Evolutionary conservation across 1,140 invertebrate species (phyloP).

Genomic region (Danaus melanippus): DNA sequence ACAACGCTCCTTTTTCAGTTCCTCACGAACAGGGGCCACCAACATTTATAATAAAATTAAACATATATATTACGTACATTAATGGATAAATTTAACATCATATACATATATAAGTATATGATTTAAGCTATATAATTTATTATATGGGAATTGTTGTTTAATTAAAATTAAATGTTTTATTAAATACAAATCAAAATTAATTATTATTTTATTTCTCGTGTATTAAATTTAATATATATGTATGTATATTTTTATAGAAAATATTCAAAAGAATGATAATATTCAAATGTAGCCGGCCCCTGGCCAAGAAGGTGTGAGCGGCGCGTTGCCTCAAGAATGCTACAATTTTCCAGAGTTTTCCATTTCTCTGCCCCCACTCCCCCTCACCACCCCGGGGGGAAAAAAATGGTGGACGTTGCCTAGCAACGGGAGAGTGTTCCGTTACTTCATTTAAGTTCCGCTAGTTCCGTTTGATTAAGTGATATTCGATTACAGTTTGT

Average conservation of each 20-base stretch:
- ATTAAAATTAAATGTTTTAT: too few relatives aligned
- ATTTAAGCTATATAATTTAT: too few relatives aligned
- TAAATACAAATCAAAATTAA: too few relatives aligned
- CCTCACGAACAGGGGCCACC: conserved; percentile 26
- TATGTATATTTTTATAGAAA: conserved; percentile 6
- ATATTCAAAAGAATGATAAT: conserved; percentile 8
- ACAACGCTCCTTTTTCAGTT: conserved; percentile 66
- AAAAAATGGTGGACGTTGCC: conserved; percentile 57
- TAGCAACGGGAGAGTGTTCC: conserved; percentile 31
- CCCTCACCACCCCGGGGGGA: conserved; percentile 20
- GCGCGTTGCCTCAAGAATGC: conserved; percentile 69
- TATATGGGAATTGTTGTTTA: too few relatives aligned
- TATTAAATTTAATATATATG: too few relatives aligned
- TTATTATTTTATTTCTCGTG: too few relatives aligned
- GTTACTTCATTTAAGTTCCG: conserved; percentile 8
- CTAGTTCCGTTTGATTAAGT: too few relatives aligned
- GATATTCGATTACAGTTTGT: too few relatives aligned
- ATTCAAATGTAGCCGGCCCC: conserved; percentile 39
- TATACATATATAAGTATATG: too few relatives aligned
- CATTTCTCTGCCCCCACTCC: conserved; percentile 52
- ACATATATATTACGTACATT: too few relatives aligned
- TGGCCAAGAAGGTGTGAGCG: conserved; percentile 64
- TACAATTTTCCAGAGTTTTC: conserved; percentile 72
- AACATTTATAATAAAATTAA: conserved; percentile 29
- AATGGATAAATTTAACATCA: too few relatives aligned